Evolutionary conservation across 2,888 invertebrate species (phyloP), one percentile per base, ranked within the genome.

Genomic region (Drosophila pseudotalamancana): DNA sequence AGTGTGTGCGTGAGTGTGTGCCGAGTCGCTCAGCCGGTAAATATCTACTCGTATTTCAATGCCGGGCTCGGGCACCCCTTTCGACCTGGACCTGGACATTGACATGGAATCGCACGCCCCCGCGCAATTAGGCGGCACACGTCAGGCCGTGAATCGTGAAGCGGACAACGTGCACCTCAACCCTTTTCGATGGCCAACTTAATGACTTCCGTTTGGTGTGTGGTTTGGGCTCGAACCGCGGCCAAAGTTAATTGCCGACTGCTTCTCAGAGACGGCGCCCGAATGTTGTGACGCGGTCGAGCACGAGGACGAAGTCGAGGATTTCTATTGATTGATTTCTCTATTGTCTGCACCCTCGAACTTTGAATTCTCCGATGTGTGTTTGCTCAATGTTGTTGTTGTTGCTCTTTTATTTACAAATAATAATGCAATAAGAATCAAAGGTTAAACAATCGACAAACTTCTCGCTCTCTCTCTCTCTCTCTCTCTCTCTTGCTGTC

Each of bases 391-490:
- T 35, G 11, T 6, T 48, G 37, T 37, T 50, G 56, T 18, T 21
- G 6, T 59, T 49, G 50, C 25, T 19, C 19, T 19, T 76, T 79
- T 80, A 69, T 70, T 80, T 77, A 80, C 55, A 50, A 70, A 87
- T 65, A 77, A 72, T 79, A 83, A 80, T 70, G 70, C 77, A 66
- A 73, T 82, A 57, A 78, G 75, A 85, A 73, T 71, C 76, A 77
- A 68, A 59, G 71, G 68, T 63, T 63, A 50, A 68, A 62, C 19
- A 50, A 31, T 27, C 50, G 14, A 29, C 11, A 11, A 9, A 25
- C 18, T 27, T 40, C n/a, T n/a, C n/a, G n/a, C n/a, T n/a, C n/a
- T n/a, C n/a, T n/a, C n/a, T n/a, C n/a, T n/a, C n/a, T n/a, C n/a
- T n/a, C n/a, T n/a, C n/a, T n/a, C n/a, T n/a, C n/a, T n/a, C n/a